Percentiles rank a stretch among this genome's conserved stretches.
Conservation (phyloP, 2,888 invertebrate species). For the Drosophila lacicola region DNA sequence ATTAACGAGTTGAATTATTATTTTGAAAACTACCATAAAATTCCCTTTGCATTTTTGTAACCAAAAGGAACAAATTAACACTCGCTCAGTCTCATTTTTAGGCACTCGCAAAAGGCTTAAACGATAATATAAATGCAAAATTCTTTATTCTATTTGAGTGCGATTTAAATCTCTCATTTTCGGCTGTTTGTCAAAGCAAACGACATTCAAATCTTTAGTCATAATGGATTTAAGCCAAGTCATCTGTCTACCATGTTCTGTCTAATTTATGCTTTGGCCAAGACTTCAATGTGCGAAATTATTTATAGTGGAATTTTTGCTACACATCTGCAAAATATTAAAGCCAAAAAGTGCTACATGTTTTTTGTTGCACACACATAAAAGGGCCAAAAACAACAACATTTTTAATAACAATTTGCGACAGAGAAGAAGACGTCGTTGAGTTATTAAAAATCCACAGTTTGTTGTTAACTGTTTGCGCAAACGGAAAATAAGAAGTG, state of each 20-base stretch:
- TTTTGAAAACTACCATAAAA: background rate
- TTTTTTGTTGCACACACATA: slow-evolving; percentile 14
- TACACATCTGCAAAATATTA: slow-evolving; percentile 25
- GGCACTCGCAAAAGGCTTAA: background rate
- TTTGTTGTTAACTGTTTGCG: slow-evolving; percentile 57
- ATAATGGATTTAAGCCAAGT: slow-evolving; percentile 26
- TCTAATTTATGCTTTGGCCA: slow-evolving; percentile 53
- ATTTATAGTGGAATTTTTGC: slow-evolving; percentile 66
- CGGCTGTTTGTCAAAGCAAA: background rate
- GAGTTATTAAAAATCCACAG: slow-evolving; percentile 61
- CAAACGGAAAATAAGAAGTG: slow-evolving; percentile 39
- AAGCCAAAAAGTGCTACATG: slow-evolving; percentile 5
- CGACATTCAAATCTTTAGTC: slow-evolving; percentile 19
- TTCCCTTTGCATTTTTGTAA: background rate
- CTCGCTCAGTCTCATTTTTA: background rate
- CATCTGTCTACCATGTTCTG: slow-evolving; percentile 45
- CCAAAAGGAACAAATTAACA: too few species aligned
- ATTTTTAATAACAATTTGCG: slow-evolving; percentile 15
- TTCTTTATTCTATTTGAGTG: background rate
- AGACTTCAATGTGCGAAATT: slow-evolving; percentile 56
- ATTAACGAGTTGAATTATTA: too few species aligned
- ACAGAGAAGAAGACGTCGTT: slow-evolving; percentile 36
- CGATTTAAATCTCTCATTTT: background rate
- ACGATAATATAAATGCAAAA: background rate
- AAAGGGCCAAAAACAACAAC: background rate